Evolutionary conservation across 2,888 invertebrate species (phyloP).

Genomic region (Drosophila mercatorum): DNA sequence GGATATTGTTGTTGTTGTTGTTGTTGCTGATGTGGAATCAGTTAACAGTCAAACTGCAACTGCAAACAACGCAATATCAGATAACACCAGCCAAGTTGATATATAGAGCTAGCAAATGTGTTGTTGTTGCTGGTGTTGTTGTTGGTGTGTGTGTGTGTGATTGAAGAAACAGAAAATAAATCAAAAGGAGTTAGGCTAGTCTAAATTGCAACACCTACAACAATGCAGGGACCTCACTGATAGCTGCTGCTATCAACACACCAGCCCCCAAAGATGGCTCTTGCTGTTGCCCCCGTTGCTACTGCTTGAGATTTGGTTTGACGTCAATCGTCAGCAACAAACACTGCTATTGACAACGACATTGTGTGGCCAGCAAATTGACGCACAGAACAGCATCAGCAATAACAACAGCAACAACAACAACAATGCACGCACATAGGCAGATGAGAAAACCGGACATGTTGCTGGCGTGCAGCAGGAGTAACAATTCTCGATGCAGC

Average conservation of each 20-base stretch:
- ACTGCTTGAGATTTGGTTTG: constrained; percentile 57
- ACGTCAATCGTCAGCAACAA: constrained; percentile 76
- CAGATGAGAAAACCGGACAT: constrained; percentile 26
- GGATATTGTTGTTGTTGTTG: constrained; percentile 12
- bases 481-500: neutral
- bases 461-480: constrained; percentile 28
- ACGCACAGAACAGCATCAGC: constrained; percentile 60
- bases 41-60: constrained; percentile 48
- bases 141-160: neutral
- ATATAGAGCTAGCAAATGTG: constrained; percentile 21
- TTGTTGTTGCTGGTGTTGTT: neutral
- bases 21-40: constrained; percentile 32
- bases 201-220: constrained; percentile 56
- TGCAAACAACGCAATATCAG: constrained; percentile 57
- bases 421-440: constrained; percentile 14
- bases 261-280: constrained; percentile 59
- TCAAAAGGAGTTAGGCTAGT: constrained; percentile 8
- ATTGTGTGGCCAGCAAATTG: constrained; percentile 75
- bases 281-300: constrained; percentile 38
- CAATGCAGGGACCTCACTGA: constrained; percentile 52
- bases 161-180: constrained; percentile 3
- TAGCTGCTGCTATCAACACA: constrained; percentile 56
- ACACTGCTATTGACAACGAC: constrained; percentile 68
- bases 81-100: constrained; percentile 38
- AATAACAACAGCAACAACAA: constrained; percentile 40